Percentiles rank a stretch among this genome's conserved stretches.
Evolutionary conservation across 2,113 vertebrate genomes (phyloP).

Genomic region (Cariama cristata): DNA sequence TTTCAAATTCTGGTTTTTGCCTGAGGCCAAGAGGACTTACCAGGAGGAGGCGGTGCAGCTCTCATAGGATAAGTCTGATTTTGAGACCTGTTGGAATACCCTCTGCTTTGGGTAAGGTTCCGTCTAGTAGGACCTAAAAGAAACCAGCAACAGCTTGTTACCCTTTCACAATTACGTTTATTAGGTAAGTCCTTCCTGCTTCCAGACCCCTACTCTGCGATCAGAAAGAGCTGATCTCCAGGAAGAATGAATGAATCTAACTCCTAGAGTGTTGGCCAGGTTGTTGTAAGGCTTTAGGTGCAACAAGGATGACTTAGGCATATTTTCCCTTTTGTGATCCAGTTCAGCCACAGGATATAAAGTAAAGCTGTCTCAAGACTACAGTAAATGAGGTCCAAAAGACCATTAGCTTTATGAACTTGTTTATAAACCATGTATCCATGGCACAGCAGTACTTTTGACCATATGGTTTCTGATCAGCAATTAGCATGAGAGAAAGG

Average conservation of each 20-base stretch:
- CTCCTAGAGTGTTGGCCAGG: neutral
- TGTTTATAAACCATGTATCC: neutral
- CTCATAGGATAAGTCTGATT: slow-evolving; percentile 83
- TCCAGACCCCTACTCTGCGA: neutral
- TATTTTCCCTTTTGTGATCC: neutral
- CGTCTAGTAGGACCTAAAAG: slow-evolving; percentile 88
- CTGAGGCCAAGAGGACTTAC: slow-evolving; percentile 64
- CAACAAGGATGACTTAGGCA: neutral
- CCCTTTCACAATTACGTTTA: neutral
- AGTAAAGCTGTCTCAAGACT: neutral
- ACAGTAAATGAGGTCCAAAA: neutral
- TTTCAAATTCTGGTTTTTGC: neutral
- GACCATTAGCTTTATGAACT: neutral
- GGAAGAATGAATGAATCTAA: neutral
- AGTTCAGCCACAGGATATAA: neutral
- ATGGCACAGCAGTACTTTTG: neutral
- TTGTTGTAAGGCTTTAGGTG: neutral
- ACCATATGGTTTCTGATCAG: neutral
- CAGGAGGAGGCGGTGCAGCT: slow-evolving; percentile 91
- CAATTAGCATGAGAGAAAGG: neutral
- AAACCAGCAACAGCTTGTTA: neutral
- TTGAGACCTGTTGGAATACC: slow-evolving; percentile 70
- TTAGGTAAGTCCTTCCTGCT: neutral
- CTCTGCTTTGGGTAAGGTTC: slow-evolving; percentile 74
- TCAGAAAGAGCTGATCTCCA: neutral